phyloP scores from a whole-genome alignment of 92 coral and sea anemone genomes.

The Umimayanthus kanabou region DNA sequence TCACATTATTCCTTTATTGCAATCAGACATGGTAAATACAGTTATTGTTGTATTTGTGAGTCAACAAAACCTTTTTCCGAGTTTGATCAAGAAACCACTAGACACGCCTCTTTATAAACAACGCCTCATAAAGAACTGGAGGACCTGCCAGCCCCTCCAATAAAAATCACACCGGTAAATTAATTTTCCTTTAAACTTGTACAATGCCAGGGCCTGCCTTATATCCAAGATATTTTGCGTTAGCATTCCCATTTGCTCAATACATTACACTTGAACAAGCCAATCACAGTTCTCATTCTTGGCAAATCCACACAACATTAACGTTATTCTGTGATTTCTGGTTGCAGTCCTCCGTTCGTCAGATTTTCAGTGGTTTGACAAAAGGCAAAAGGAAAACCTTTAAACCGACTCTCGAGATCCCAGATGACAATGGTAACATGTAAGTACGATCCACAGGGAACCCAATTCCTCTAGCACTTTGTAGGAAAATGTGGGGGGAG shows the following conservation, averaged over 20 bases:
- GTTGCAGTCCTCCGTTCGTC: slow-evolving; percentile 65
- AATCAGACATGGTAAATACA: no score
- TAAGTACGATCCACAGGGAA: slow-evolving; percentile 14
- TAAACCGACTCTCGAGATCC: slow-evolving; percentile 58
- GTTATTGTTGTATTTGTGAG: no score
- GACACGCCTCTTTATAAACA: no score
- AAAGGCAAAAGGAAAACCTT: slow-evolving; percentile 57
- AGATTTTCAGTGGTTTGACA: slow-evolving; percentile 58
- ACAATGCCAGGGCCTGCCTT: not conserved
- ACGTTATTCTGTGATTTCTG: not conserved
- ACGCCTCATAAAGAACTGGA: not conserved
- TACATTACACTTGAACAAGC: no score
- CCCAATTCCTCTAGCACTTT: not conserved
- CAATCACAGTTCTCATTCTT: no score
- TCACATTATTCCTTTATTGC: no score
- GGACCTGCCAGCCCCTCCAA: not conserved
- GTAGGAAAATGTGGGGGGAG: not conserved
- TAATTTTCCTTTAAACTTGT: not conserved
- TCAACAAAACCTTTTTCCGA: no score
- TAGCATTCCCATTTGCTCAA: not conserved
- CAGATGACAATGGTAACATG: slow-evolving; percentile 44
- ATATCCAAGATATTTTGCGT: not conserved
- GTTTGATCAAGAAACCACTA: no score
- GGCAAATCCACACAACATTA: not conserved
- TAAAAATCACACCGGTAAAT: not conserved